Percentiles rank a stretch among this genome's conserved stretches.
Conservation (phyloP, 2,888 invertebrate genomes). For the Zootermopsis nevadensis region DNA sequence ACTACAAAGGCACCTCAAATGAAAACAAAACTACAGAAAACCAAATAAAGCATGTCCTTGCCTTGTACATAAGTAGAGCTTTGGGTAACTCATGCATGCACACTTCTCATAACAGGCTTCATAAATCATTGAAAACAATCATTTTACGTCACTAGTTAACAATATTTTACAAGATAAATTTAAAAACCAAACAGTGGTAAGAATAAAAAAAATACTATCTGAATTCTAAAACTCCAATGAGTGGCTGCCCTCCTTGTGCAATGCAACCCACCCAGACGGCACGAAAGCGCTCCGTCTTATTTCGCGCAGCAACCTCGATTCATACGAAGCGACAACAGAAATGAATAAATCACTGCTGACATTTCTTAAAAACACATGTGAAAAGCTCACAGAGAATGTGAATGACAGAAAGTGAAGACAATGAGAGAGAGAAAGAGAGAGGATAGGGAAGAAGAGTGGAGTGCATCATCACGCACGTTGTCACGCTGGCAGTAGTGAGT, state of each 20-base stretch:
- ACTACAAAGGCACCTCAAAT: slow-evolving; percentile 9
- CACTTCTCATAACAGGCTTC: background rate
- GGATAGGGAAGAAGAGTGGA: background rate
- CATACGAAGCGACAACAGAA: slow-evolving; percentile 35
- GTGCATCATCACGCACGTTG: slow-evolving; percentile 18
- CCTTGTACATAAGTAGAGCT: background rate
- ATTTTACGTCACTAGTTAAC: slow-evolving; percentile 19
- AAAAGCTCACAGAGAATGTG: slow-evolving; percentile 41
- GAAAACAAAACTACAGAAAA: background rate
- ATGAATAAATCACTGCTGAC: slow-evolving; percentile 38
- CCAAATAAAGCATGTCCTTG: background rate
- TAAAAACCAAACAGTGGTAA: slow-evolving; percentile 28
- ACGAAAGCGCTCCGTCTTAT: background rate
- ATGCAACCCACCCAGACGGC: background rate
- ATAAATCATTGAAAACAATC: background rate
- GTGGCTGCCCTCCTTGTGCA: slow-evolving; percentile 21
- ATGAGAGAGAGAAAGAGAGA: slow-evolving; percentile 13
- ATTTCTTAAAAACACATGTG: slow-evolving; percentile 35
- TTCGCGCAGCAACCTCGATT: slow-evolving; percentile 17
- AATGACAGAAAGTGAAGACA: slow-evolving; percentile 15
- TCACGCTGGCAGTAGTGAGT: slow-evolving; percentile 31
- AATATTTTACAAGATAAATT: slow-evolving; percentile 1
- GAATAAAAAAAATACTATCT: slow-evolving; percentile 21
- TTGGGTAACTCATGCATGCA: background rate
- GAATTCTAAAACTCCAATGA: background rate